Conservation (phyloP, 2,888 invertebrate species). For the Acleris emargana region DNA sequence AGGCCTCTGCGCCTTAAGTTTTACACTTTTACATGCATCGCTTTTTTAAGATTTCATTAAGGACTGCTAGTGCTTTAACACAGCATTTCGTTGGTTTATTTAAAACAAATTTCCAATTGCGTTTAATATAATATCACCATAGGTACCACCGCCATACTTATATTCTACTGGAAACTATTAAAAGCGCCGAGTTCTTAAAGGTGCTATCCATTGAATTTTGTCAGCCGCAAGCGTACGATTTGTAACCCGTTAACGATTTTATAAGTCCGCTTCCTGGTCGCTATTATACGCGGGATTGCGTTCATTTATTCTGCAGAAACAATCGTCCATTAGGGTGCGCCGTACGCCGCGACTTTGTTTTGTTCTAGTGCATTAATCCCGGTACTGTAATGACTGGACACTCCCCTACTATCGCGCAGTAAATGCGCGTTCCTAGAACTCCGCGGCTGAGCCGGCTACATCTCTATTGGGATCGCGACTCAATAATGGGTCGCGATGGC, state of each 20-base stretch:
- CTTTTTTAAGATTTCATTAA: neutral
- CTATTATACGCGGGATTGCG: conserved; percentile 31
- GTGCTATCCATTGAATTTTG: conserved; percentile 1
- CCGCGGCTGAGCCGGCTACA: conserved; percentile 56
- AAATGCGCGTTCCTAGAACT: conserved; percentile 47
- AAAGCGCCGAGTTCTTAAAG: neutral
- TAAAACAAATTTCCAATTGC: no score
- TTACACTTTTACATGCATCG: neutral
- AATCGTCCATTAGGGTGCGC: conserved; percentile 50
- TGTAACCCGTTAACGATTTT: conserved; percentile 26
- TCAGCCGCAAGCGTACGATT: conserved; percentile 14
- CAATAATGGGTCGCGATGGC: conserved; percentile 64
- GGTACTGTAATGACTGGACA: conserved; percentile 60
- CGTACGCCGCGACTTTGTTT: conserved; percentile 31
- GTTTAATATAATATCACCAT: no score
- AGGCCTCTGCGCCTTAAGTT: neutral
- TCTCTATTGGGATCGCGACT: conserved; percentile 66
- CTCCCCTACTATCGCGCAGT: conserved; percentile 62
- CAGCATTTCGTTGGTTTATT: no score
- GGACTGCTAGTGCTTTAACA: no score
- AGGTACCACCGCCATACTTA: no score
- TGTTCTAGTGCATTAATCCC: conserved; percentile 53
- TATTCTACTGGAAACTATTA: no score
- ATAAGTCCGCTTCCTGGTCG: conserved; percentile 24
- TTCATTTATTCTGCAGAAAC: conserved; percentile 42